Evolutionary conservation across 1,140 invertebrate species (phyloP).

Genomic region (Polypedilum pembai): DNA sequence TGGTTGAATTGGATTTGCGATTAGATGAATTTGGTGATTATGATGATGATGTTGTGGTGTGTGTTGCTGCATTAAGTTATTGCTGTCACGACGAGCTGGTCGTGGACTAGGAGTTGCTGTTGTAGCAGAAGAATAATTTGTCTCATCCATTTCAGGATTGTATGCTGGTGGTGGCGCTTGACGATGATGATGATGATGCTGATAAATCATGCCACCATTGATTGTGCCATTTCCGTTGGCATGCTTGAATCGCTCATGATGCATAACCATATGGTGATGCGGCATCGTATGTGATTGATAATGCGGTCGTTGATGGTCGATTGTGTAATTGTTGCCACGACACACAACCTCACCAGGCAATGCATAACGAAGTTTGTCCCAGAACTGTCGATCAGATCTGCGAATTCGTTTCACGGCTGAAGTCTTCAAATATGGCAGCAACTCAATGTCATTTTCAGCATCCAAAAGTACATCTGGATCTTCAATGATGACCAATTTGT

Average conservation of each 20-base stretch:
- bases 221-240: constrained; percentile 22
- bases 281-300: constrained; percentile 25
- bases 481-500: constrained; percentile 80
- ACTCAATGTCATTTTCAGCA: constrained; percentile 75
- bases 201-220: constrained; percentile 10
- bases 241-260: constrained; percentile 13
- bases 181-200: constrained; percentile 31
- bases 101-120: constrained; percentile 55
- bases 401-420: constrained; percentile 66
- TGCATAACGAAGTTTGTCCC: constrained; percentile 82
- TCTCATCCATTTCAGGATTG: constrained; percentile 45
- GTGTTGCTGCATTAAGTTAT: constrained; percentile 45
- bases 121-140: constrained; percentile 54
- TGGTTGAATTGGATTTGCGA: constrained; percentile 46
- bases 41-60: constrained; percentile 52
- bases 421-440: constrained; percentile 80
- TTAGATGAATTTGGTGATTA: constrained; percentile 46
- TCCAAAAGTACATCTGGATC: constrained; percentile 68
- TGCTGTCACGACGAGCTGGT: constrained; percentile 50
- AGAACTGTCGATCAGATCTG: constrained; percentile 85
- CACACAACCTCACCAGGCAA: constrained; percentile 60
- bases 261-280: constrained; percentile 3
- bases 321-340: constrained; percentile 45
- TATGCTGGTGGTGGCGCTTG: constrained; percentile 44
- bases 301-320: constrained; percentile 31